Evolutionary conservation across 2,113 vertebrate genomes (phyloP), one percentile per base, ranked within the genome.

Genomic region (Elephas maximus): DNA sequence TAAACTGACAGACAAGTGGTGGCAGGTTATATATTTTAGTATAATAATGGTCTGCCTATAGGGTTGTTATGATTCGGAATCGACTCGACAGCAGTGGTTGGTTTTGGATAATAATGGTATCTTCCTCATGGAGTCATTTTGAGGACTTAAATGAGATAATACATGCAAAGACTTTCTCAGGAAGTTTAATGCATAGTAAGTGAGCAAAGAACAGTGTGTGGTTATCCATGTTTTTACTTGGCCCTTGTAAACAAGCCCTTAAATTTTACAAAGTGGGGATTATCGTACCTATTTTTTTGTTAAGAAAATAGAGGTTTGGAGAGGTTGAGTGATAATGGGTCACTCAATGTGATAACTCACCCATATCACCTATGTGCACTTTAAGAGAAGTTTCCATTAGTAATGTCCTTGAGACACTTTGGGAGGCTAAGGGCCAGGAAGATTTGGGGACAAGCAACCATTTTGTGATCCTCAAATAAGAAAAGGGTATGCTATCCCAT

Each of bases 381-480:
- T 84, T 84, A 88, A 91, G 48, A 76, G 12, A 69, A 80, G 33
- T 12, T 91, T 94, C 37, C 78, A 62, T 63, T 65, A 89, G 23
- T 71, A 67, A 87, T 67, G 20, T n/a, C 37, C 78, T 96, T 91
- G 48, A 95, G 69, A 83, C 2, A 90, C 23, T 71, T 90, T 30
- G 62, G 37, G 73, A 95, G 62, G 28, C 41, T 69, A 15, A 86
- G 60, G 48, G 90, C 28, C 14, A 62, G 37, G 48, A 4, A 83
- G 8, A 91, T 89, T 88, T 95, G 57, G 51, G 26, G 53, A 65
- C 21, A 45, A 37, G 23, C 30, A 93, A 92, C 1, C 8, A 51
- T 84, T 95, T 94, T 63, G 92, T 30, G 45, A 30, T 89, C 26
- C 83, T 76, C 33, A 62, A 67, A 94, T 94, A 48, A 91, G 60